Evolutionary conservation across 2,888 invertebrate genomes (phyloP), one percentile per base, ranked within the genome.

Genomic region (Lamproptera curius): DNA sequence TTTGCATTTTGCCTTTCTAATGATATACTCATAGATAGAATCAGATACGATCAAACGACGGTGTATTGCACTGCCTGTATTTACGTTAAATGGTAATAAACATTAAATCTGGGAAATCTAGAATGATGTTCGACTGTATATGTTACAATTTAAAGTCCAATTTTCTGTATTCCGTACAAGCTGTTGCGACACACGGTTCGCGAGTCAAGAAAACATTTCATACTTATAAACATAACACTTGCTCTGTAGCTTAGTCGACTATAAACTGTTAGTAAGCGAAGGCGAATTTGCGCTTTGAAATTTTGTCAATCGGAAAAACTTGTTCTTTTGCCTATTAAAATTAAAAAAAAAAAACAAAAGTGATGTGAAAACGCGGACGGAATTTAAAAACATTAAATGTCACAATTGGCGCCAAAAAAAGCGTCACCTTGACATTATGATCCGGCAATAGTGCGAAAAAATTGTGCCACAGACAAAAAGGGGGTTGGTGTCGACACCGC

Each of bases 191-290:
- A 84, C 71, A 61, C 57, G 61, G 64, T 70, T 68, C 67, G 67
- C 70, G 61, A 55, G 65, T 57, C 64, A 64, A 79, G 80, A 76
- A 73, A 68, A 74, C 73, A 75, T 73, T 83, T 76, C 74, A 75
- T 82, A 81, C 78, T 82, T 81, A 81, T 76, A 79, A 79, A 79
- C 79, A 76, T 80, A 76, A 77, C 76, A 71, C 70, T 76, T 67
- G 76, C 77, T 73, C 71, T 73, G 70, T 70, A 63, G 75, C 64
- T 83, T 82, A 85, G 85, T 85, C 76, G 74, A 68, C 60, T 71
- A 70, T 70, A 68, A 63, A 73, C 72, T 75, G 76, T 73, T 81
- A 77, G 73, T 75, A 79, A 73, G 76, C 75, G 79, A 76, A 78
- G 76, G 77, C 75, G 67, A 67, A 66, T 61, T 63, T 54, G 58